Evolutionary conservation across 2,888 invertebrate species (phyloP).

Genomic region (Nephrotoma appendiculata): DNA sequence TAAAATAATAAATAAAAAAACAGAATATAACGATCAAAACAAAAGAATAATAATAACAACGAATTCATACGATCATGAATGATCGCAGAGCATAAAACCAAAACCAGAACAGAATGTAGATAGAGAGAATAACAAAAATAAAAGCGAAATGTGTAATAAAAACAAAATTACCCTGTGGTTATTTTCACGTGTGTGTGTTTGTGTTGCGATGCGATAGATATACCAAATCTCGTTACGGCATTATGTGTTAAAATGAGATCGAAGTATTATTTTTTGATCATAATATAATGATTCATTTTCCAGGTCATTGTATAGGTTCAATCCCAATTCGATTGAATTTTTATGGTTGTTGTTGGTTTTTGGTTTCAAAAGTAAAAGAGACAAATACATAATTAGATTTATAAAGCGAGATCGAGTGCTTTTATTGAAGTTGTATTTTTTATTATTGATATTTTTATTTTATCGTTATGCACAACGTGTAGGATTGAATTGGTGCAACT

Average conservation of each 20-base stretch:
- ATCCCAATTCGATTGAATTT: background rate
- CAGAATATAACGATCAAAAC: background rate
- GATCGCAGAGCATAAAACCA: background rate
- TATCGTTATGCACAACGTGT: background rate
- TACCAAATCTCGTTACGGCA: background rate
- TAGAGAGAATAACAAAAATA: background rate
- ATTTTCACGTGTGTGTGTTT: background rate
- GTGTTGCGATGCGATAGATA: background rate
- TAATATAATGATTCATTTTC: background rate
- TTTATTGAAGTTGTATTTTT: background rate
- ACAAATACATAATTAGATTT: background rate
- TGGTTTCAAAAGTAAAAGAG: background rate
- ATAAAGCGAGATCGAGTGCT: background rate
- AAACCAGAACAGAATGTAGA: background rate
- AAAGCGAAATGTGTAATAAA: background rate
- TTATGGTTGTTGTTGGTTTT: background rate
- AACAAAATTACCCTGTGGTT: background rate
- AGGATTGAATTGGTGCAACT: background rate
- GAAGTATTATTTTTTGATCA: background rate
- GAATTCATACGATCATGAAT: background rate
- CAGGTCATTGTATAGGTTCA: constrained; percentile 3
- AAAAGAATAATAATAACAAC: background rate
- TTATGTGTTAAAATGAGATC: background rate
- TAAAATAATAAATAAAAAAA: background rate
- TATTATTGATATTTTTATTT: background rate